Evolutionary conservation across 53 echinoderm and acorn worm species (phyloP).

Genomic region (Actinopyga echinites): DNA sequence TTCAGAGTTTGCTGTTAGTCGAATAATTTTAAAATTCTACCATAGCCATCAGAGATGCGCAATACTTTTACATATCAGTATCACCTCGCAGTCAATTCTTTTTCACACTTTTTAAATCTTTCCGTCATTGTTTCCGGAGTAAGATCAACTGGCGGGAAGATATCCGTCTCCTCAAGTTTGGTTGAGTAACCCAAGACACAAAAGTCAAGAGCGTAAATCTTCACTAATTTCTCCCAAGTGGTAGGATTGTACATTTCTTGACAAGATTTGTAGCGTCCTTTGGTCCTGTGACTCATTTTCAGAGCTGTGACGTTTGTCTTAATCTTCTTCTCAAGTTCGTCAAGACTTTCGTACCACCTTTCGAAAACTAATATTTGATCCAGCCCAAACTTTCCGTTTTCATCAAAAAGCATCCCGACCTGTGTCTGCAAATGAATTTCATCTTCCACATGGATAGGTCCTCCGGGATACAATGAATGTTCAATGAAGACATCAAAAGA

Average conservation of each 20-base stretch:
- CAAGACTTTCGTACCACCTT: conserved; percentile 5
- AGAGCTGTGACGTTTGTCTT: neutral
- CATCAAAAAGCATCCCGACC: neutral
- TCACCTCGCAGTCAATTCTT: no score
- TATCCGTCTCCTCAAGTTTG: neutral
- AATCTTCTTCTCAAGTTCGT: neutral
- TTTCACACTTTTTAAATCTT: no score
- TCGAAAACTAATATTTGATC: conserved; percentile 2
- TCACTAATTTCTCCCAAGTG: neutral
- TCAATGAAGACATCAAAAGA: conserved; percentile 12
- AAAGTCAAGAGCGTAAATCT: neutral
- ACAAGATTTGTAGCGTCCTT: neutral
- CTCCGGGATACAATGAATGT: neutral
- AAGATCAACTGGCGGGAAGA: neutral
- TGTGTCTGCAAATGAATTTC: neutral
- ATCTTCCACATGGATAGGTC: neutral
- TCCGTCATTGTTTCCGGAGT: no score
- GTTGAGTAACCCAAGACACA: conserved; percentile 21
- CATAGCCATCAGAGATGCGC: no score
- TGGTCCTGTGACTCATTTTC: neutral
- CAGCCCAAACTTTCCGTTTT: neutral
- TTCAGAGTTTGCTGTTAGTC: no score
- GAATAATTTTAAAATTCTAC: no score
- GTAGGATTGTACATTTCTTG: neutral
- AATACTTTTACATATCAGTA: no score